These are phyloP conservation scores for Chloroceryle inda DNA, from an alignment of 2,797 vertebrate genomes.

Conservation along the genomic window DNA sequence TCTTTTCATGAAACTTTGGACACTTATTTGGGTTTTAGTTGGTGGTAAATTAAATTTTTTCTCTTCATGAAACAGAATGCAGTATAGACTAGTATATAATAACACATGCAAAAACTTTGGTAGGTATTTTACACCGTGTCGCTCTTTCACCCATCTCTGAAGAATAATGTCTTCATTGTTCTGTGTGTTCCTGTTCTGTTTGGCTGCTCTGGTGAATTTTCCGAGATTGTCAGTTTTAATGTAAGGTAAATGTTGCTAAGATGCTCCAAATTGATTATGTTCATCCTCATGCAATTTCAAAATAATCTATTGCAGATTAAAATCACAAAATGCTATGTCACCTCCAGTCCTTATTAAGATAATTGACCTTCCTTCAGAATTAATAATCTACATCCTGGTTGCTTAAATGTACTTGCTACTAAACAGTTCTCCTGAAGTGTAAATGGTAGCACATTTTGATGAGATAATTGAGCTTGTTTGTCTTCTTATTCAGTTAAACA, in stretches of 20 bases:
- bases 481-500: slow-evolving; percentile 8
- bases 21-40: not conserved
- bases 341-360: slow-evolving; percentile 43
- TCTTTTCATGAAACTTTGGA: not conserved
- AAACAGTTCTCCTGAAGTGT: slow-evolving; percentile 19
- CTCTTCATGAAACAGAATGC: not conserved
- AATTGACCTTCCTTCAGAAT: slow-evolving; percentile 52
- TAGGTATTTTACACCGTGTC: not conserved
- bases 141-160: not conserved
- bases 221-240: slow-evolving; percentile 47
- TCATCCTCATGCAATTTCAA: slow-evolving; percentile 32
- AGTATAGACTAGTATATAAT: not conserved
- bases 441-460: slow-evolving; percentile 7
- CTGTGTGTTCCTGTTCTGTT: not conserved
- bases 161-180: not conserved
- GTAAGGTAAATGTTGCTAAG: slow-evolving; percentile 53
- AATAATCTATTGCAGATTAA: slow-evolving; percentile 60
- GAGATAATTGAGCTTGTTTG: not conserved
- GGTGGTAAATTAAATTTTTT: not conserved
- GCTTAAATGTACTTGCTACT: not conserved
- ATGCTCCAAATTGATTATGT: slow-evolving; percentile 51
- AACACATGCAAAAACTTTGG: not conserved
- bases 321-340: slow-evolving; percentile 55
- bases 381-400: slow-evolving; percentile 48
- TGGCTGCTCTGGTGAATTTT: slow-evolving; percentile 12